Evolutionary conservation across 2,888 invertebrate species (phyloP), one percentile per base, ranked within the genome.

Genomic region (Tipula confusa): DNA sequence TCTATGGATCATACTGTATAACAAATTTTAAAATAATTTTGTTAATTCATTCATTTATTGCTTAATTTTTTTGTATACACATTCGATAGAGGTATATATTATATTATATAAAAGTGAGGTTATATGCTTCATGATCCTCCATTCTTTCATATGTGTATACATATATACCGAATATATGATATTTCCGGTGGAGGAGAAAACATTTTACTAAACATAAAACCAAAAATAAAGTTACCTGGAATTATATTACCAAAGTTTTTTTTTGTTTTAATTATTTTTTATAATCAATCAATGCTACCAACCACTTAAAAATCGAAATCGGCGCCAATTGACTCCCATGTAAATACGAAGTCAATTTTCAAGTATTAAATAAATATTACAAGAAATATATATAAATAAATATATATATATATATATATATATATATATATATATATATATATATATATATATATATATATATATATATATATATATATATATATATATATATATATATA

Each of bases 21-120:
- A 15, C 43, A 43, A 15, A 43, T 15, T 15, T 43, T 24, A 64
- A 24, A 33, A 33, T 33, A 64, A 64, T 64, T 5, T 43, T 24
- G 64, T 64, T 64, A 64, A 64, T 64, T 64, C 64, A 64, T 64
- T 64, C 64, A 64, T 64, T 64, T 64, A 64, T 64, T 64, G 64
- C 64, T 64, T 64, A 64, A 64, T 64, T 64, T 43, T 64, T 24
- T 43, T 64, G n/a, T n/a, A 64, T 64, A 18, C 24, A 38, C 13
- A 9, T n/a, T n/a, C n/a, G n/a, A n/a, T n/a, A n/a, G n/a, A n/a
- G n/a, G n/a, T n/a, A n/a, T n/a, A n/a, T n/a, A n/a, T n/a, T n/a
- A n/a, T n/a, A n/a, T n/a, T 64, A 64, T 64, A 9, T 64, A 64
- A 64, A 64, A 64, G 64, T 64, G 64, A 24, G 64, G 64, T 24